These are phyloP conservation scores for Liparis tanakae DNA, from an alignment of 2,797 vertebrate genomes.

Conservation along the genomic window DNA sequence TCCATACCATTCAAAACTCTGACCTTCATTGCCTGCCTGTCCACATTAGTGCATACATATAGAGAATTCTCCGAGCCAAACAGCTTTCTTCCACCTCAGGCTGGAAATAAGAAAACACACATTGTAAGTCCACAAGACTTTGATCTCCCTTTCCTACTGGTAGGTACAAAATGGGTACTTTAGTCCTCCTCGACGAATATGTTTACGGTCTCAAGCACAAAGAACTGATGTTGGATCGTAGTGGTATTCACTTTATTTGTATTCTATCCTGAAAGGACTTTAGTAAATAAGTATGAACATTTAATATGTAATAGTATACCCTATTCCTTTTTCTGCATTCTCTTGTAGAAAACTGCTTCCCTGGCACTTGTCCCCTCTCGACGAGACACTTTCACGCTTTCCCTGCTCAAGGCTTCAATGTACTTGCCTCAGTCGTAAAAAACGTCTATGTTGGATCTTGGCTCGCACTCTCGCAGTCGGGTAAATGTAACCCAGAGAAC, in stretches of 20 bases:
- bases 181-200: constrained; percentile 1
- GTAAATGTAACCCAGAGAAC: background rate
- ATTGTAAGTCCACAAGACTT: constrained; percentile 21
- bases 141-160: constrained; percentile 12
- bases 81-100: constrained; percentile 3
- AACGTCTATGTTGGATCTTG: background rate
- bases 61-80: background rate
- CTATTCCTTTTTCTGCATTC: constrained; percentile 12
- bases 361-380: background rate
- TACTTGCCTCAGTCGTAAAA: background rate
- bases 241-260: constrained; percentile 29
- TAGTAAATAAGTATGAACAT: constrained; percentile 12
- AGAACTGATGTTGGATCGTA: constrained; percentile 12
- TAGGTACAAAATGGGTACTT: constrained; percentile 31
- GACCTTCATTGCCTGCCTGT: background rate
- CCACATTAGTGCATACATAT: background rate
- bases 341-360: constrained; percentile 18
- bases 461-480: background rate
- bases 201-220: constrained; percentile 16
- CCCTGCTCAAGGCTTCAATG: constrained; percentile 8
- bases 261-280: constrained; percentile 20
- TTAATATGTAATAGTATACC: constrained; percentile 27
- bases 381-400: background rate
- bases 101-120: constrained; percentile 10
- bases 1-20: background rate